phyloP scores from a whole-genome alignment of 1,140 invertebrate genomes.

The Tetragonula clypearis region DNA sequence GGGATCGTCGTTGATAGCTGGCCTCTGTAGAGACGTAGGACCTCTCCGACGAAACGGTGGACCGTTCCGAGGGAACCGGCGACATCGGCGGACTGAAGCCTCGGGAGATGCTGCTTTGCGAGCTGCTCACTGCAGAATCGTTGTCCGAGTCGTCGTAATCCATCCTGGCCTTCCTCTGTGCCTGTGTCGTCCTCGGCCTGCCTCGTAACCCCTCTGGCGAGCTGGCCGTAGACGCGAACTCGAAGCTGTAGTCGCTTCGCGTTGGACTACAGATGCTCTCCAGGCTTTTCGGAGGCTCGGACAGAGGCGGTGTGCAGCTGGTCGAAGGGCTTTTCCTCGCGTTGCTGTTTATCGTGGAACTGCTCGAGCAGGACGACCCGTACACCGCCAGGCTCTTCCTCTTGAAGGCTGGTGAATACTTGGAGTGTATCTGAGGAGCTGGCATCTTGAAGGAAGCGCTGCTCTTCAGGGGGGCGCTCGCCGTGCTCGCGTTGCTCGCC shows the following conservation, averaged over 20 bases:
- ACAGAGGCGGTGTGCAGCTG: conserved; percentile 44
- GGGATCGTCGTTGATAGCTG: conserved; percentile 61
- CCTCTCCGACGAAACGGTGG: conserved; percentile 73
- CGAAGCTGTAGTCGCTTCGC: conserved; percentile 82
- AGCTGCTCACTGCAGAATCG: conserved; percentile 92
- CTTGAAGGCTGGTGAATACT: conserved; percentile 93
- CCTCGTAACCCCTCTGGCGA: conserved; percentile 70
- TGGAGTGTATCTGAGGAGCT: conserved; percentile 84
- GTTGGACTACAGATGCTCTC: conserved; percentile 85
- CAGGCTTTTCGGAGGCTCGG: conserved; percentile 82
- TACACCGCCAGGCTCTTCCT: conserved; percentile 88
- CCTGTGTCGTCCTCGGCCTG: conserved; percentile 49
- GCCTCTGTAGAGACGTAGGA: conserved; percentile 70
- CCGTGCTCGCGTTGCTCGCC: conserved; percentile 73
- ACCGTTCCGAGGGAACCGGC: conserved; percentile 79
- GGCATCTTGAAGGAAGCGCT: conserved; percentile 76
- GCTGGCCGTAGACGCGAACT: conserved; percentile 74
- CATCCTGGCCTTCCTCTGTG: conserved; percentile 71
- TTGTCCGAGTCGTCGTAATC: conserved; percentile 90
- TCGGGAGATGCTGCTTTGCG: conserved; percentile 86
- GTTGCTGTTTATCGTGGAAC: conserved; percentile 76
- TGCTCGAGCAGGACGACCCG: conserved; percentile 74
- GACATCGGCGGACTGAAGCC: conserved; percentile 85
- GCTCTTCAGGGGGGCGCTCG: conserved; percentile 69
- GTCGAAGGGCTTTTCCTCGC: conserved; percentile 54